Percentiles rank a stretch among this genome's conserved stretches.
These are phyloP conservation scores for Scartelaos histophorus DNA, from an alignment of 2,113 vertebrate species.

Conservation along the genomic window DNA sequence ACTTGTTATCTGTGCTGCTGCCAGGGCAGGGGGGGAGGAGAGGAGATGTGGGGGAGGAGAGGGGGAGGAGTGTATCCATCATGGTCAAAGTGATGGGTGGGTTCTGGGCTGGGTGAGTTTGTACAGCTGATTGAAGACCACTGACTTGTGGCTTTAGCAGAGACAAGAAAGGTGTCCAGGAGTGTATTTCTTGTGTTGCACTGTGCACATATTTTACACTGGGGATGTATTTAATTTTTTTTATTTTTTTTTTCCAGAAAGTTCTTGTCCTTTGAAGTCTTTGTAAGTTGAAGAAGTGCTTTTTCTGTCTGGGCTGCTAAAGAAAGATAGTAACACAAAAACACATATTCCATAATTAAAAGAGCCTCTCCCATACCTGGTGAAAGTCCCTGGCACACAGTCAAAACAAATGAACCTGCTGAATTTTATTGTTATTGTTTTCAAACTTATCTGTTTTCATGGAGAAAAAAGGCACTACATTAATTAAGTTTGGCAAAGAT, in stretches of 20 bases:
- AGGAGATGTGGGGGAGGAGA: not conserved
- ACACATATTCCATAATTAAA: constrained; percentile 6
- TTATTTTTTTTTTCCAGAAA: not conserved
- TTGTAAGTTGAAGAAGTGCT: not conserved
- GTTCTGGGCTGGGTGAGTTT: constrained; percentile 15
- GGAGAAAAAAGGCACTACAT: not conserved
- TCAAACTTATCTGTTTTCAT: not conserved
- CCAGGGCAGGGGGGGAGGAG: constrained; percentile 1
- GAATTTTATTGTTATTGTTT: not conserved
- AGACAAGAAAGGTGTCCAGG: constrained; percentile 29
- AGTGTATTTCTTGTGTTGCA: constrained; percentile 11
- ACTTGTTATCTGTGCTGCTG: constrained; percentile 25
- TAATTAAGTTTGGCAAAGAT: not conserved
- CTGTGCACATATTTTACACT: not conserved
- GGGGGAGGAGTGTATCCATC: constrained; percentile 40
- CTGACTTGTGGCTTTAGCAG: constrained; percentile 28
- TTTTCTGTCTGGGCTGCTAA: not conserved
- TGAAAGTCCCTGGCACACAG: not conserved
- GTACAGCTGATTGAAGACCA: constrained; percentile 39
- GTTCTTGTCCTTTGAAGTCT: not conserved
- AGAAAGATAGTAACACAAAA: constrained; percentile 3
- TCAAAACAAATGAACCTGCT: not conserved
- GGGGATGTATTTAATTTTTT: not conserved
- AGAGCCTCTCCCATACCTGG: not conserved
- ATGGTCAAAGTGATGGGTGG: constrained; percentile 24